phyloP scores from a whole-genome alignment of 2,797 vertebrate genomes.

The Crocodylus rhombifer region DNA sequence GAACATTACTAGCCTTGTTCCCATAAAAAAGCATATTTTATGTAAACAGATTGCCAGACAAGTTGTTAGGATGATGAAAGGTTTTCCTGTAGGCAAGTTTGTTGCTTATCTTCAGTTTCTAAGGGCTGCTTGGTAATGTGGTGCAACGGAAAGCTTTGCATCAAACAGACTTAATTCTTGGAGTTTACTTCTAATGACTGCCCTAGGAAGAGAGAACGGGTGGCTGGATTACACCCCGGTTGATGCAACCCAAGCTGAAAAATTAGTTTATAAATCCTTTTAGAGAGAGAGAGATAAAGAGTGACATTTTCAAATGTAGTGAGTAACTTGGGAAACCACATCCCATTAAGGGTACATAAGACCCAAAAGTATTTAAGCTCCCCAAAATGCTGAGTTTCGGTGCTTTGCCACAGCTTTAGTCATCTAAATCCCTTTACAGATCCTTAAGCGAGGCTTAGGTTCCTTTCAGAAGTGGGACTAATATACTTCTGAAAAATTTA shows the following conservation, averaged over 20 bases:
- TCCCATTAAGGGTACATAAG: background rate
- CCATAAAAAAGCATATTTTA: conserved; percentile 41
- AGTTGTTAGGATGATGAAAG: conserved; percentile 24
- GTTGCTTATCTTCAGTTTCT: conserved; percentile 14
- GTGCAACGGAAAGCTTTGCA: conserved; percentile 6
- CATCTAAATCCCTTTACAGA: background rate
- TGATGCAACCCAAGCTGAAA: background rate
- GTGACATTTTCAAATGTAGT: background rate
- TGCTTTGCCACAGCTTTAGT: too few relatives aligned
- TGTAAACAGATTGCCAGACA: conserved; percentile 53
- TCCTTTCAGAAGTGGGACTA: background rate
- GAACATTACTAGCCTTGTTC: conserved; percentile 28
- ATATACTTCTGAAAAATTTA: background rate
- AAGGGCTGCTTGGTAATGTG: conserved; percentile 19
- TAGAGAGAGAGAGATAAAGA: background rate
- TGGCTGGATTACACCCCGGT: background rate
- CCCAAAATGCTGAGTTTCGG: too few relatives aligned
- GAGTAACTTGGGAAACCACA: background rate
- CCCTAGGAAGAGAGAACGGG: background rate
- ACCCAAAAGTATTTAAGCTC: background rate
- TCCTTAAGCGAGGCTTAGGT: background rate
- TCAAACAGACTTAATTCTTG: background rate
- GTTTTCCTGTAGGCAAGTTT: conserved; percentile 32
- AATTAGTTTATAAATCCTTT: background rate
- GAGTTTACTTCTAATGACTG: background rate